Base-by-base conservation (phyloP, 2,888 invertebrate species). In the Dolichomitus sp. region DNA sequence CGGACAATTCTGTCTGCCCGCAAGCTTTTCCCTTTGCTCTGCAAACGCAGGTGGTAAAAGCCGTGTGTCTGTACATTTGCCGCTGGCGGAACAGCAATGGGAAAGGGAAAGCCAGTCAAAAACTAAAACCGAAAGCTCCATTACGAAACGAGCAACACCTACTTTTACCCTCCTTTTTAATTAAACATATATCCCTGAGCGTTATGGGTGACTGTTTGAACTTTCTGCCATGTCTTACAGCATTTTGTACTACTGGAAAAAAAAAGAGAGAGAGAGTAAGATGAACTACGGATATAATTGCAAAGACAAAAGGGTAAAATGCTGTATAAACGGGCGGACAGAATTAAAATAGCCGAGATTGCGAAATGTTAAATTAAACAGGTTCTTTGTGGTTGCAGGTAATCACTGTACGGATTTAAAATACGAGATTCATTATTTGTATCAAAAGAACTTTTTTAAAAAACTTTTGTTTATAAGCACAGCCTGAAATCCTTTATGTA, bases 101-200 rank as follows among this genome's bases (percentile, higher is more conserved):
- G 17, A 40, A 19, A 61, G 61, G 19, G 17, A 61, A 27, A 54
- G 27, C 54, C 54, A 54, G 37, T 61, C 61, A 33, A 68, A 79
- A 79, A 37, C 61, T 17, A 37, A n/a, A 61, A 37, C 61, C 37
- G 37, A 61, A 74, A 33, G 75, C 57, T 82, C 37, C 69, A 65
- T 82, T 74, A 30, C 42, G 33, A 30, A 50, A 78, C 48, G 63
- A 42, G 66, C 57, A 50, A 27, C 54, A 33, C 27, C 57, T 19
- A 59, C 65, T 72, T 68, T 61, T 50, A 17, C 40, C 69, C 48
- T 5, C 33, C 33, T 52, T 74, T 82, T 70, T 78, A 68, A 82
- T 82, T 70, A 82, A 70, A 69, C 63, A 68, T 68, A 59, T 78
- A 78, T 78, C 78, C 78, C 59, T 81, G 69, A 81, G 78, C 74